Conservation (phyloP, 2,888 invertebrate genomes). For the Cosmia trapezina region DNA sequence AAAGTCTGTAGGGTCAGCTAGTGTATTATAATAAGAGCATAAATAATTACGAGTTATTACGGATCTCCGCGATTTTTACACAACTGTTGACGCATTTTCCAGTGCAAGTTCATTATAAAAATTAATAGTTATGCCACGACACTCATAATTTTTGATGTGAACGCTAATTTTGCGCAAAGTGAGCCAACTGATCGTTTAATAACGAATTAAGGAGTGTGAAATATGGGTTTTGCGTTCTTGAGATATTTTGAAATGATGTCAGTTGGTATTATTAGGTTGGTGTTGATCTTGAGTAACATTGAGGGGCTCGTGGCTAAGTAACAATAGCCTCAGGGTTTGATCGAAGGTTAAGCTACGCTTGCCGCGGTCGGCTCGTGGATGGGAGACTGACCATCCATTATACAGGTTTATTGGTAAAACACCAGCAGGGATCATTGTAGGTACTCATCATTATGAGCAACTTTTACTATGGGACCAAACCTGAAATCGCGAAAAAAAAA, state of each 20-base stretch:
- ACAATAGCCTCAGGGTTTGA: not conserved
- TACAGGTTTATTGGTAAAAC: too few species aligned
- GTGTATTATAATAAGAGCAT: slow-evolving; percentile 15
- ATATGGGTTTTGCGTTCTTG: slow-evolving; percentile 21
- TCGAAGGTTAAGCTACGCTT: not conserved
- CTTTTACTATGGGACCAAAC: too few species aligned
- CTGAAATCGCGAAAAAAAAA: too few species aligned
- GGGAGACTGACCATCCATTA: too few species aligned
- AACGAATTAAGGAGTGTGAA: slow-evolving; percentile 15
- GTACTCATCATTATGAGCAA: too few species aligned
- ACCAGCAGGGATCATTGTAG: too few species aligned
- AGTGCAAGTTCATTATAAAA: slow-evolving; percentile 58
- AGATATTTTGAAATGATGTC: not conserved
- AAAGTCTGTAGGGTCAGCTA: too few species aligned
- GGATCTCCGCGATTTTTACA: slow-evolving; percentile 44
- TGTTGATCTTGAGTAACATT: not conserved
- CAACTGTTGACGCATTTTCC: slow-evolving; percentile 54
- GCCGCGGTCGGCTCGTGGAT: too few species aligned
- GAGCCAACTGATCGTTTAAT: slow-evolving; percentile 40
- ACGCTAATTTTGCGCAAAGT: slow-evolving; percentile 25
- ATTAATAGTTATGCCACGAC: slow-evolving; percentile 37
- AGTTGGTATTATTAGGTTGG: not conserved
- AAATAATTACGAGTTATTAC: slow-evolving; percentile 42
- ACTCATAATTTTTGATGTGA: slow-evolving; percentile 16
- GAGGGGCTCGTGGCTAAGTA: not conserved